A percentile compares a stretch with the other conserved stretches of the same genome.
Conservation (phyloP, 1,140 invertebrate species). For the Bacillus rossius region DNA sequence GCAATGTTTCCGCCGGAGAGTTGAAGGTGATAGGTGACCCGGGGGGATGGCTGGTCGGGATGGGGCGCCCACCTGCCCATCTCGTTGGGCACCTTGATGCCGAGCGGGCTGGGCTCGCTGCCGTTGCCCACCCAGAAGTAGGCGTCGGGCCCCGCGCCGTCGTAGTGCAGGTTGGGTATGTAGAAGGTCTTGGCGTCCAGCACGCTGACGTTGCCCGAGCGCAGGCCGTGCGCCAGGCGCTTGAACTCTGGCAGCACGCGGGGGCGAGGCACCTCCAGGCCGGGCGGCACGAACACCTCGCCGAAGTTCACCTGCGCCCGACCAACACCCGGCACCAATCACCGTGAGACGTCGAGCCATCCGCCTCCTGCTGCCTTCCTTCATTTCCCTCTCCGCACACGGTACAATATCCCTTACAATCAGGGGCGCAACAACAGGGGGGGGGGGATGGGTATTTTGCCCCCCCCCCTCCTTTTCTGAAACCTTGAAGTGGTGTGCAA, state of each 20-base stretch:
- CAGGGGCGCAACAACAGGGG: too few relatives aligned
- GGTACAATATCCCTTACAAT: too few relatives aligned
- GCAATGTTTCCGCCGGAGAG: too few relatives aligned
- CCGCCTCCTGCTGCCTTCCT: too few relatives aligned
- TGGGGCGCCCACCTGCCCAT: constrained; percentile 51
- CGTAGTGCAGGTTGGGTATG: constrained; percentile 89
- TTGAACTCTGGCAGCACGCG: constrained; percentile 78
- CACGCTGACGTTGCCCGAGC: constrained; percentile 87
- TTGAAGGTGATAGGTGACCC: too few relatives aligned
- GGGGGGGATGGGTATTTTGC: too few relatives aligned
- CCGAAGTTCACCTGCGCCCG: constrained; percentile 82
- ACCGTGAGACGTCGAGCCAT: too few relatives aligned
- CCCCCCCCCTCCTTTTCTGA: too few relatives aligned
- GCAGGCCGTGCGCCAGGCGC: constrained; percentile 74
- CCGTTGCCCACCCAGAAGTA: constrained; percentile 93
- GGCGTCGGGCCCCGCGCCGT: constrained; percentile 82
- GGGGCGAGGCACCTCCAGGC: constrained; percentile 67
- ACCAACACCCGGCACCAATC: too few relatives aligned
- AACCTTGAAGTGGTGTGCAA: too few relatives aligned
- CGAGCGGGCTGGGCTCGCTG: constrained; percentile 69
- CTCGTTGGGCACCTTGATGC: constrained; percentile 86
- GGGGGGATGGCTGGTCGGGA: too few relatives aligned
- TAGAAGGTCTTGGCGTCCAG: constrained; percentile 89
- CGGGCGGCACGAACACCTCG: constrained; percentile 67
- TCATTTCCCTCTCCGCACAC: too few relatives aligned